Percentiles rank a stretch among this genome's conserved stretches.
Evolutionary conservation across 2,888 invertebrate species (phyloP).

Genomic region (Omphaloscelis lunosa): DNA sequence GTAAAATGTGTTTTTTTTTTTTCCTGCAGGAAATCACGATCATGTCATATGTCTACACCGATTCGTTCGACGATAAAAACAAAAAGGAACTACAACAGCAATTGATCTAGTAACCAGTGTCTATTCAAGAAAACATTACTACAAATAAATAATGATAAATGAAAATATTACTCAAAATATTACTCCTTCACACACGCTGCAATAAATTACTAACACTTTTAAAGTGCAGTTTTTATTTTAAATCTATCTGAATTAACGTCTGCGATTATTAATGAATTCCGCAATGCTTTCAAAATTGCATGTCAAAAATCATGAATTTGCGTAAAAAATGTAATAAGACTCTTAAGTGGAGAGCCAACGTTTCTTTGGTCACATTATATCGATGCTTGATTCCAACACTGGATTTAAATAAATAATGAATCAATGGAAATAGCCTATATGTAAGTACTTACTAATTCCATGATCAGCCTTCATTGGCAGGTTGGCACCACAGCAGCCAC

Average conservation of each 20-base stretch:
- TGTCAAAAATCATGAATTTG: too few species aligned
- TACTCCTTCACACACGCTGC: not conserved
- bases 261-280: not conserved
- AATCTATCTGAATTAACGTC: not conserved
- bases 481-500: not conserved
- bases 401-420: not conserved
- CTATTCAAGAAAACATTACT: slow-evolving; percentile 5
- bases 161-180: slow-evolving; percentile 12
- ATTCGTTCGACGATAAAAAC: slow-evolving; percentile 77
- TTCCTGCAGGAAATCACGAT: slow-evolving; percentile 78
- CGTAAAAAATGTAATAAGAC: too few species aligned
- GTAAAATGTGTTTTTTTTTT: slow-evolving; percentile 6
- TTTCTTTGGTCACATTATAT: not conserved
- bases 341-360: not conserved
- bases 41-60: slow-evolving; percentile 82
- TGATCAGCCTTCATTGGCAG: not conserved
- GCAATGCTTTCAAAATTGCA: too few species aligned
- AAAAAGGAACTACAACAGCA: slow-evolving; percentile 15
- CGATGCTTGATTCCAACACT: not conserved
- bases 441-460: not conserved
- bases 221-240: slow-evolving; percentile 3
- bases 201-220: slow-evolving; percentile 32
- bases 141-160: slow-evolving; percentile 3
- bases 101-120: not conserved
- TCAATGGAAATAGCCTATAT: not conserved